Evolutionary conservation across 2,888 invertebrate genomes (phyloP).

Genomic region (Diplolepis rosae): DNA sequence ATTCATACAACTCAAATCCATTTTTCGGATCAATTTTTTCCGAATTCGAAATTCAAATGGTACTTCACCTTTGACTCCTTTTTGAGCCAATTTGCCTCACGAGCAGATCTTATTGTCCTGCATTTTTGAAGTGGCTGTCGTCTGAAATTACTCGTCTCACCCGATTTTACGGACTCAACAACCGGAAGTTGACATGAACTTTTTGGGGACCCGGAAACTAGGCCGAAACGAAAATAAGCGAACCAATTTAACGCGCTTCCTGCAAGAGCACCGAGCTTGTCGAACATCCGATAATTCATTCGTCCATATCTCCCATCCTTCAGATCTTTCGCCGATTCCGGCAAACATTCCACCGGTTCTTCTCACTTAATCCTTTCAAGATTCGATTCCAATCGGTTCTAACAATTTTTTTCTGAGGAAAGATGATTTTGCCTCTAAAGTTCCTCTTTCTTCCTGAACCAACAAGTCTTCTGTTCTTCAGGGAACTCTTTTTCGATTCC

Average conservation of each 20-base stretch:
- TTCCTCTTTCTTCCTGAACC: neutral
- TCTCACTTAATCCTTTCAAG: neutral
- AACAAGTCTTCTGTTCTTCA: neutral
- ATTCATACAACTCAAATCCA: too few species aligned
- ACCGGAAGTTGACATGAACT: slow-evolving; percentile 9
- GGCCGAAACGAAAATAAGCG: slow-evolving; percentile 25
- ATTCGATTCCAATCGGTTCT: neutral
- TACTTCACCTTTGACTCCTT: slow-evolving; percentile 32
- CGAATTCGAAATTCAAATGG: neutral
- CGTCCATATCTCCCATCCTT: neutral
- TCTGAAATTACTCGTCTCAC: slow-evolving; percentile 28
- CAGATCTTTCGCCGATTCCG: neutral
- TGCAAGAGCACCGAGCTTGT: slow-evolving; percentile 9
- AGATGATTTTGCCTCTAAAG: neutral
- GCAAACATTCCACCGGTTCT: neutral
- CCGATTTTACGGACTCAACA: slow-evolving; percentile 7
- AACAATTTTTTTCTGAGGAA: neutral
- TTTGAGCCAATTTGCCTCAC: slow-evolving; percentile 28
- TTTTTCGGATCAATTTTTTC: too few species aligned
- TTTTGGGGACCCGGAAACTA: slow-evolving; percentile 11
- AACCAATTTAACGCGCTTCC: slow-evolving; percentile 19
- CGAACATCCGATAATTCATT: slow-evolving; percentile 27
- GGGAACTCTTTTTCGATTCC: slow-evolving; percentile 51
- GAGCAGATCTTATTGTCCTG: slow-evolving; percentile 22
- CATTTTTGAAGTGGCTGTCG: slow-evolving; percentile 38